Evolutionary conservation across 1,140 invertebrate genomes (phyloP).

Genomic region (Macrosteles quadrilineatus): DNA sequence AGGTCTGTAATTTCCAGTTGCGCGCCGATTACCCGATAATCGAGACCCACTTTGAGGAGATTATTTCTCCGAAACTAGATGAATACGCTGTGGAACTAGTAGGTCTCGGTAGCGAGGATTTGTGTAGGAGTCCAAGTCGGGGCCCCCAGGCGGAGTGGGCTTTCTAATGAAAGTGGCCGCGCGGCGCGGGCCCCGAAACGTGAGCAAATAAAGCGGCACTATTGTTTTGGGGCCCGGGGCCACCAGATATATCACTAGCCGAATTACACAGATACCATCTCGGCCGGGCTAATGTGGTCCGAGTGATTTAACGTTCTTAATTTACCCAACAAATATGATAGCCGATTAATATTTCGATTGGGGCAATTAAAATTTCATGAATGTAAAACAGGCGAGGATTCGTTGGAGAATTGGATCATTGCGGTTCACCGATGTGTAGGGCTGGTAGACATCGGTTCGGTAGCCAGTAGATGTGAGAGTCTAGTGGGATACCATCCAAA

Average conservation of each 20-base stretch:
- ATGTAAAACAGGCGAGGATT: not conserved
- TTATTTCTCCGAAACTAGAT: not conserved
- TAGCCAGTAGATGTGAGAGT: too few species aligned
- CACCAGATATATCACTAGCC: not conserved
- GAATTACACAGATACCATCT: slow-evolving; percentile 2
- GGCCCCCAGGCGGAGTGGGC: not conserved
- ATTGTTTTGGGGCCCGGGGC: not conserved
- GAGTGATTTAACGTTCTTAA: not conserved
- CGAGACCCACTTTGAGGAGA: not conserved
- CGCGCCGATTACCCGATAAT: not conserved
- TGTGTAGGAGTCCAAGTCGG: not conserved
- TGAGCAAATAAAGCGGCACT: not conserved
- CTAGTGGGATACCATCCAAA: too few species aligned
- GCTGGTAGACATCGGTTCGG: too few species aligned
- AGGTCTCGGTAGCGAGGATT: not conserved
- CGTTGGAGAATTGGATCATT: not conserved
- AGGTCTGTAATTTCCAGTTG: too few species aligned
- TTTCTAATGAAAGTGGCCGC: slow-evolving; percentile 5
- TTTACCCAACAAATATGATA: slow-evolving; percentile 9
- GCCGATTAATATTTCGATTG: not conserved
- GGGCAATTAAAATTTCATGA: slow-evolving; percentile 14
- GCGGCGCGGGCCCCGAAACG: not conserved
- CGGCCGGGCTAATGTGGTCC: not conserved
- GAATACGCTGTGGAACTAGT: not conserved
- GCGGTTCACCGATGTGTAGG: too few species aligned